phyloP scores from a whole-genome alignment of 2,113 vertebrate genomes.

The Prinia subflava region DNA sequence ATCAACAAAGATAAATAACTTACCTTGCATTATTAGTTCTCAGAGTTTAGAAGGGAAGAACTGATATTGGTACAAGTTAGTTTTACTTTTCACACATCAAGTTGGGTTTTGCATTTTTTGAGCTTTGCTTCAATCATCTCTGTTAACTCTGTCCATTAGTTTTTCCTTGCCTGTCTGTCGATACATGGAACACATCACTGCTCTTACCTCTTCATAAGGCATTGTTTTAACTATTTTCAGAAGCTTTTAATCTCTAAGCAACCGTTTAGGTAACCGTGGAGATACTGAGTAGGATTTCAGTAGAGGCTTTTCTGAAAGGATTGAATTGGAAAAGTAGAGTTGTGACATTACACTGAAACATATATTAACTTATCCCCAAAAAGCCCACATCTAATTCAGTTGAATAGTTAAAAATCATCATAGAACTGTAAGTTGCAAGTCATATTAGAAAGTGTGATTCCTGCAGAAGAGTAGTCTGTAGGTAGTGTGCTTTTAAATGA shows the following conservation, averaged over 20 bases:
- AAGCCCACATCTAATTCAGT: not conserved
- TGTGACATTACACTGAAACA: not conserved
- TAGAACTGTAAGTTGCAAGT: not conserved
- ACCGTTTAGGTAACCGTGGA: not conserved
- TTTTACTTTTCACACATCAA: not conserved
- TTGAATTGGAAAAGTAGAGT: not conserved
- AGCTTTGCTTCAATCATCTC: not conserved
- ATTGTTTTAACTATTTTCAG: not conserved
- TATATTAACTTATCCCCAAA: not conserved
- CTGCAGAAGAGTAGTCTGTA: not conserved
- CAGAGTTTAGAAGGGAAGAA: not conserved
- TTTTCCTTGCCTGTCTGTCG: not conserved
- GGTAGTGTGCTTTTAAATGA: not conserved
- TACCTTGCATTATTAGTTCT: not conserved
- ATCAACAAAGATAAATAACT: not conserved
- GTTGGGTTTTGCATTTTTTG: not conserved
- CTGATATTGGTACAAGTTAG: not conserved
- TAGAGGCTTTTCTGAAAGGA: not conserved
- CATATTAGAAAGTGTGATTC: not conserved
- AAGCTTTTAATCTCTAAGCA: not conserved
- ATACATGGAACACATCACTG: not conserved
- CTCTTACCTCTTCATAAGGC: not conserved
- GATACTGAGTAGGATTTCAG: not conserved
- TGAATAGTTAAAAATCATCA: not conserved
- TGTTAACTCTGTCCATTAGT: not conserved